These are phyloP conservation scores for Natrix natrix DNA, from an alignment of 2,797 vertebrate genomes.

Conservation along the genomic window DNA sequence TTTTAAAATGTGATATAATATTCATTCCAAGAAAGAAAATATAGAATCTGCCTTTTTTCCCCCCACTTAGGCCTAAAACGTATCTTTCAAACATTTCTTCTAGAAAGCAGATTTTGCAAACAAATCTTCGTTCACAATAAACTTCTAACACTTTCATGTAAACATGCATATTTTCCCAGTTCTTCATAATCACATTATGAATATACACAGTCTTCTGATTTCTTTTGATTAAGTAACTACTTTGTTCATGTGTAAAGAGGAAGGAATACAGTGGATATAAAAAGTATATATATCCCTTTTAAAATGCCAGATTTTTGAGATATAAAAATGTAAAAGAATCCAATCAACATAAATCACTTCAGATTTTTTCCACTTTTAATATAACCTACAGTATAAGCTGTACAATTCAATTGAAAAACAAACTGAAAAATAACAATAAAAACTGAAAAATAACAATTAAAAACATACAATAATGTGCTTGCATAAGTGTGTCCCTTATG, in stretches of 20 bases:
- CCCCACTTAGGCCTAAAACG: neutral
- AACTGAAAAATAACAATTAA: no score
- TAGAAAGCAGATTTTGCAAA: neutral
- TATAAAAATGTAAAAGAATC: no score
- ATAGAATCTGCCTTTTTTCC: neutral
- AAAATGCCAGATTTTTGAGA: no score
- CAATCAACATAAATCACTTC: no score
- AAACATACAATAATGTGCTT: no score
- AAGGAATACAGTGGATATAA: neutral
- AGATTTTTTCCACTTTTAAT: no score
- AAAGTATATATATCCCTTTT: no score
- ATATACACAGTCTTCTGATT: neutral
- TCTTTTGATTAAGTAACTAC: neutral
- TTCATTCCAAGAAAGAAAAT: neutral
- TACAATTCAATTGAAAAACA: no score
- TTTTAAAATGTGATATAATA: neutral
- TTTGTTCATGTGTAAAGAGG: neutral
- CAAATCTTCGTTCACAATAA: neutral
- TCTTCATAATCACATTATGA: neutral
- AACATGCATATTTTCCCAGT: neutral
- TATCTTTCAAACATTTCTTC: neutral
- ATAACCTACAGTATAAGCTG: no score
- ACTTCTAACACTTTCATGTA: neutral
- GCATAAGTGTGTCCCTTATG: no score
- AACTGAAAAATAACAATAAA: no score